These are phyloP conservation scores for Bembecia ichneumoniformis DNA, from an alignment of 2,888 invertebrate genomes.

Conservation along the genomic window DNA sequence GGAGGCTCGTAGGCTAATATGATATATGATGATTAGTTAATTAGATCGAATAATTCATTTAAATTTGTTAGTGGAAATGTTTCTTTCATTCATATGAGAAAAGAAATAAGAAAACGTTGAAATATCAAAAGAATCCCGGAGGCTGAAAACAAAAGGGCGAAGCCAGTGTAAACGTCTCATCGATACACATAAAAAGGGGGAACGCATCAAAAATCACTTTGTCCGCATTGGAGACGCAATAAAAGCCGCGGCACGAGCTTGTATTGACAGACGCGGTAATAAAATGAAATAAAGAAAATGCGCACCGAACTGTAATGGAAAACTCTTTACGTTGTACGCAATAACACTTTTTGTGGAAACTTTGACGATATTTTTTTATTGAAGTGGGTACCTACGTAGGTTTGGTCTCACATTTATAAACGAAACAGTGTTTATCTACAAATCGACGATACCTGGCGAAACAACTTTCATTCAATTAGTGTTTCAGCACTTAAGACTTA, in stretches of 20 bases:
- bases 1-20: no score
- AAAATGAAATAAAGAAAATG: slow-evolving; percentile 27
- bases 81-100: background rate
- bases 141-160: slow-evolving; percentile 3
- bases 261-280: slow-evolving; percentile 19
- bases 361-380: background rate
- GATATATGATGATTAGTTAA: no score
- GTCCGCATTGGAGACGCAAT: slow-evolving; percentile 39
- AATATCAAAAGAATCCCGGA: slow-evolving; percentile 1
- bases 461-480: no score
- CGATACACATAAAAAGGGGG: slow-evolving; percentile 39
- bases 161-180: slow-evolving; percentile 34
- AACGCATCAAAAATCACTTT: slow-evolving; percentile 63
- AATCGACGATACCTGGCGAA: no score
- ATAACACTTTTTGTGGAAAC: background rate
- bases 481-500: no score
- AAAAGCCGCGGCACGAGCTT: slow-evolving; percentile 25
- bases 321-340: background rate
- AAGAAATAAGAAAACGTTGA: slow-evolving; percentile 1
- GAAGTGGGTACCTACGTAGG: no score
- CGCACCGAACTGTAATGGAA: background rate
- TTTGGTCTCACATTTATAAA: no score
- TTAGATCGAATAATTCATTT: no score
- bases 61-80: no score
- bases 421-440: no score